Evolutionary conservation across 2,113 vertebrate species (phyloP).

Genomic region (Gulo gulo): DNA sequence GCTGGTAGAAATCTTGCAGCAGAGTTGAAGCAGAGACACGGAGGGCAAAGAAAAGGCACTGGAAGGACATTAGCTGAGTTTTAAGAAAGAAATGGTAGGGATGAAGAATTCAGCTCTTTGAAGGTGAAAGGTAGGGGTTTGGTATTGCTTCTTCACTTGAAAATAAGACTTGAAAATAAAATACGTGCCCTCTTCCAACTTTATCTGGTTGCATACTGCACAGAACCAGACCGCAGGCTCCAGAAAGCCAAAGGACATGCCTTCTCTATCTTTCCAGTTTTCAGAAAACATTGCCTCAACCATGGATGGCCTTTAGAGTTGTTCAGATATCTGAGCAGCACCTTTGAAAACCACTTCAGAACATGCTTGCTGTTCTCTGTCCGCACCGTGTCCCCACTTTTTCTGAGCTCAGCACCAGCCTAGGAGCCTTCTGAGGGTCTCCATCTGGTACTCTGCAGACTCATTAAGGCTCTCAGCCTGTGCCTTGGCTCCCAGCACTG

Average conservation of each 20-base stretch:
- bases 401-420: background rate
- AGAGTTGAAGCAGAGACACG: background rate
- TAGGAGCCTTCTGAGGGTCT: background rate
- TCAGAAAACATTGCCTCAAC: background rate
- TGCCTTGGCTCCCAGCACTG: fast-evolving
- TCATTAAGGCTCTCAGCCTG: background rate
- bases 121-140: background rate
- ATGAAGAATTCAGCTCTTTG: background rate
- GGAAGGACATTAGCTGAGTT: background rate
- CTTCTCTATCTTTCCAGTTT: background rate
- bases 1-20: background rate
- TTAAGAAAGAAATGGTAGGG: background rate
- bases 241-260: background rate
- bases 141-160: background rate
- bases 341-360: background rate
- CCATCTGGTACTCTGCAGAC: fast-evolving
- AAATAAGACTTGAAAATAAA: background rate
- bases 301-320: background rate
- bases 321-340: background rate
- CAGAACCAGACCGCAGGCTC: background rate
- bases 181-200: background rate
- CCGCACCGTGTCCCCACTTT: background rate
- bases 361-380: background rate
- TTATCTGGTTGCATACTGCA: background rate
- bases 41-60: background rate